Evolutionary conservation across 92 coral and sea anemone species (phyloP).

Genomic region (Parazoanthus darwini): DNA sequence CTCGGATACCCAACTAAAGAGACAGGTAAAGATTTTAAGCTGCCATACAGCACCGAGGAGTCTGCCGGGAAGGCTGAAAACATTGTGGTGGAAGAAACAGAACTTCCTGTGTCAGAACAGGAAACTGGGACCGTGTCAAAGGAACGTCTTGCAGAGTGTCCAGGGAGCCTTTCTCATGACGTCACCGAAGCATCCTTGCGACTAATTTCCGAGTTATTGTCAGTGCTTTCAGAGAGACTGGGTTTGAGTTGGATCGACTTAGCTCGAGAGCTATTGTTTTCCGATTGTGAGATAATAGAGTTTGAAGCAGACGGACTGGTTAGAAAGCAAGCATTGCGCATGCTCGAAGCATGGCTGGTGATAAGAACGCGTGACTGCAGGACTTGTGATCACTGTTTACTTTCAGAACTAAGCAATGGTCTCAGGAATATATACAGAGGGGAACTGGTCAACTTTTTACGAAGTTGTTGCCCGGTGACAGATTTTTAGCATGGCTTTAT

Average conservation of each 20-base stretch:
- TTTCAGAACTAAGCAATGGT: conserved; percentile 16
- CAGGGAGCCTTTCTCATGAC: not conserved
- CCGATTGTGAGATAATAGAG: conserved; percentile 10
- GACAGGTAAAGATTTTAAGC: not conserved
- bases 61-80: not conserved
- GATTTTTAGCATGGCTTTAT: too few species aligned
- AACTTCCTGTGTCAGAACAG: not conserved
- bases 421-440: conserved; percentile 12
- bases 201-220: not conserved
- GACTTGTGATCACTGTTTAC: conserved; percentile 4
- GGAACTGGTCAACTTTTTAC: conserved; percentile 13
- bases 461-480: not conserved
- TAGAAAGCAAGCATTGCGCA: conserved; percentile 21
- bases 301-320: conserved; percentile 19
- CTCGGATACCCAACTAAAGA: conserved; percentile 4
- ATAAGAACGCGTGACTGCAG: not conserved
- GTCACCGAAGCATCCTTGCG: not conserved
- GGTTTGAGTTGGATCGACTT: conserved; percentile 40
- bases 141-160: not conserved
- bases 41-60: conserved; percentile 28
- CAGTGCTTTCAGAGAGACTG: conserved; percentile 25
- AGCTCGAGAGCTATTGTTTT: conserved; percentile 26
- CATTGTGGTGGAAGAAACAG: conserved; percentile 1
- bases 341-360: conserved; percentile 24
- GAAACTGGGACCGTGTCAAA: conserved; percentile 1